phyloP scores from a whole-genome alignment of 2,797 vertebrate genomes.

The Nannoperca obscura region DNA sequence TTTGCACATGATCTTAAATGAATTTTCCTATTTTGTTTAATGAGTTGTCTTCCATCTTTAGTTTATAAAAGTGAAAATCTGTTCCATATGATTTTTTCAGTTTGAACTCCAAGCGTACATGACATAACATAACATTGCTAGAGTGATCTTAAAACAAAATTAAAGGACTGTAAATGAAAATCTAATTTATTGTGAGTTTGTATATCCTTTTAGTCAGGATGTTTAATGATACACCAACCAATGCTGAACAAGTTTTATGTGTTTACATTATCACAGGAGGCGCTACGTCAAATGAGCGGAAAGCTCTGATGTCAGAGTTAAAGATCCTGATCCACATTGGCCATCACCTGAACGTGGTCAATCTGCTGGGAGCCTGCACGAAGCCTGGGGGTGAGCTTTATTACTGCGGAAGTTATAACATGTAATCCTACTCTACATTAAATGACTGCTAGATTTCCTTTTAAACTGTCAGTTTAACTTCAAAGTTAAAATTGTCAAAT shows the following conservation, averaged over 20 bases:
- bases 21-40: constrained; percentile 25
- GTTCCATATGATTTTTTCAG: constrained; percentile 16
- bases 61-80: constrained; percentile 26
- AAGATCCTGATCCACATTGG: constrained; percentile 98
- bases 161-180: constrained; percentile 1
- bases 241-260: constrained; percentile 1
- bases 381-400: constrained; percentile 91
- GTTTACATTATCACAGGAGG: constrained; percentile 84
- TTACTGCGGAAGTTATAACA: background rate
- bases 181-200: background rate
- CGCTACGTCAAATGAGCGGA: constrained; percentile 93
- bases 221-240: background rate
- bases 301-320: constrained; percentile 95
- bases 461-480: background rate
- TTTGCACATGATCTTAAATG: constrained; percentile 25
- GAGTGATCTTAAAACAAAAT: constrained; percentile 32
- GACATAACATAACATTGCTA: background rate
- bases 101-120: constrained; percentile 21
- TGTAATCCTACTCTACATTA: background rate
- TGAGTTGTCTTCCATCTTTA: constrained; percentile 31
- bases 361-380: constrained; percentile 95
- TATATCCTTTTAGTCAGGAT: background rate
- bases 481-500: background rate
- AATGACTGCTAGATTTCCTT: background rate
- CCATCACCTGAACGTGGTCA: constrained; percentile 95